These are phyloP conservation scores for Pseudomyrmex pallidus DNA, from an alignment of 1,140 invertebrate species.

Conservation along the genomic window DNA sequence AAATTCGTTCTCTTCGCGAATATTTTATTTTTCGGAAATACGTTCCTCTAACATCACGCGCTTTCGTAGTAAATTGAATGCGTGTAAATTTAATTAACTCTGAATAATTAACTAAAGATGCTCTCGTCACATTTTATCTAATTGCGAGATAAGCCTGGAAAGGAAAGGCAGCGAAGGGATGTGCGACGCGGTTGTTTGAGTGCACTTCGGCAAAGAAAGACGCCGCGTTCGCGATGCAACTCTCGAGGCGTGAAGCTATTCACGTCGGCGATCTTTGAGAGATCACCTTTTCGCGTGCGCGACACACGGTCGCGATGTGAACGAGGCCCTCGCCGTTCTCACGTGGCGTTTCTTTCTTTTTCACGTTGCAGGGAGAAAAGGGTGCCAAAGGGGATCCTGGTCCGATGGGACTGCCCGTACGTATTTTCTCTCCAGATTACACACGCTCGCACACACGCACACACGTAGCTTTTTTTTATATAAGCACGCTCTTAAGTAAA, in stretches of 20 bases:
- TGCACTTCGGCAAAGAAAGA: constrained; percentile 13
- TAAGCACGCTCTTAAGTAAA: constrained; percentile 33
- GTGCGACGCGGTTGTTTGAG: constrained; percentile 4
- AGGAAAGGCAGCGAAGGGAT: neutral
- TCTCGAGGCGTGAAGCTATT: constrained; percentile 54
- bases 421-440: constrained; percentile 83
- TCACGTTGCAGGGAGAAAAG: constrained; percentile 92
- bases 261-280: constrained; percentile 41
- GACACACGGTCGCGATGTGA: constrained; percentile 46
- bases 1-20: neutral
- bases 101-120: neutral
- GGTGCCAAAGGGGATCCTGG: constrained; percentile 95
- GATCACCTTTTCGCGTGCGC: constrained; percentile 37
- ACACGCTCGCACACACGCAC: constrained; percentile 12
- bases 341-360: constrained; percentile 58
- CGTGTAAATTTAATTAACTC: neutral
- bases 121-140: neutral
- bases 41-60: neutral
- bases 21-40: neutral
- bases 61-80: neutral
- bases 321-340: constrained; percentile 42
- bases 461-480: neutral
- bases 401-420: constrained; percentile 97
- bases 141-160: neutral
- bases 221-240: constrained; percentile 43